Base-by-base conservation (phyloP, 2,888 invertebrate species). In the Geophilus truncorum region DNA sequence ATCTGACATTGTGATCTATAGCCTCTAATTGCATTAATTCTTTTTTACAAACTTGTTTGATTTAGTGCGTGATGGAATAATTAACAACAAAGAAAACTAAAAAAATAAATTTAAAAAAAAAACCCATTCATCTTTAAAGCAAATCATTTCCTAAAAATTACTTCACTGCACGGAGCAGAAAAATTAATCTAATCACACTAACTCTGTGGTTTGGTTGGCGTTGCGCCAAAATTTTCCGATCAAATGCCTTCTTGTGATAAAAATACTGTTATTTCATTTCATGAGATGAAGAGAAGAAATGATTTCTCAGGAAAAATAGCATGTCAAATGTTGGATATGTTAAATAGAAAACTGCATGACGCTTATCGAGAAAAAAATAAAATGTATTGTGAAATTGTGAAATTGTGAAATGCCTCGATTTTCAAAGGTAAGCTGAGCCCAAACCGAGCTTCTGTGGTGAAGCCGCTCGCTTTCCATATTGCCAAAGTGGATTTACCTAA, bases 221-320 rank as follows among this genome's bases (percentile, higher is more conserved):
- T 70, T 9, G 15, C 70, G 70, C 70, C 70, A 70, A 51, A 51
- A 12, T 70, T 23, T 10, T 6, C 70, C 28, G 23, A 70, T 70
- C 70, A 70, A 70, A 70, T 70, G 70, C 15, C 70, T 10, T 9
- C 70, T 12, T 70, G 70, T n/a, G 70, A 70, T 70, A 70, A 70
- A 51, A 70, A 70, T 70, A 70, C 70, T 10, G 23, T 70, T 70
- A 70, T 70, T 70, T 70, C 70, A 70, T 70, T 32, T 70, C 70
- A 70, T 28, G 12, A 4, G 25, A 25, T 28, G n/a, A n/a, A n/a
- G 6, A 9, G 12, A 70, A 70, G 2, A 28, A 70, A 70, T 15
- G 18, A 4, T 21, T 51, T 51, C 18, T 18, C 32, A 9, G 32
- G 9, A 32, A 32, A n/a, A n/a, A n/a, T n/a, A 6, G 32, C 9